Evolutionary conservation across 1,140 invertebrate species (phyloP), one percentile per base, ranked within the genome.

Genomic region (Neotoxoptera formosana): DNA sequence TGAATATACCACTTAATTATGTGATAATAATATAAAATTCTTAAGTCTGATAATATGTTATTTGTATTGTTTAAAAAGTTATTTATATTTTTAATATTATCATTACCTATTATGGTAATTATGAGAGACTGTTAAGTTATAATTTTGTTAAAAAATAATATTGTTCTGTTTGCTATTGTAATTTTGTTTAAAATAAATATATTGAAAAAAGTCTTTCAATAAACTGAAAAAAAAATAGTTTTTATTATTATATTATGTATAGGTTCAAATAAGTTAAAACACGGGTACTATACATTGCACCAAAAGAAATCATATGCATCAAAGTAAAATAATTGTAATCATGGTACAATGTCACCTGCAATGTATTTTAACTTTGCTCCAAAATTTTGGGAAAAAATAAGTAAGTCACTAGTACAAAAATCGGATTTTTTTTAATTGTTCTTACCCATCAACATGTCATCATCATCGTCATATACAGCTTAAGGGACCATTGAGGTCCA

Each of bases 281-380:
- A 51, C 11, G 17, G 14, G 48, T 17, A 51, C 48, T 51, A 51
- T 17, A 51, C 48, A 51, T 51, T 86, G 84, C 84, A 86, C 84
- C 36, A 47, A 86, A 23, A 86, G 41, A 23, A 21, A 86, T 86
- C 47, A 45, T 86, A 86, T 86, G 25, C 36, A 45, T 45, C 45
- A 47, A 86, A 86, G 36, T 86, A 86, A 86, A 20, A 41, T 45
- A 86, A 86, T 45, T 41, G 8, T 45, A 45, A 86, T 86, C 84
- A 11, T 86, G 84, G 84, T 86, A 41, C 84, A 86, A 86, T 45
- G 36, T 47, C 84, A 47, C 41, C 84, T 25, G 34, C 36, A 45
- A 45, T 86, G 84, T 86, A 86, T 86, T 86, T 86, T 45, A 51
- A 86, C 84, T 45, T 86, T 86, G 84, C 84, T 86, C 84, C 84